phyloP scores from a whole-genome alignment of 2,113 vertebrate species.

The Caranx ignobilis region DNA sequence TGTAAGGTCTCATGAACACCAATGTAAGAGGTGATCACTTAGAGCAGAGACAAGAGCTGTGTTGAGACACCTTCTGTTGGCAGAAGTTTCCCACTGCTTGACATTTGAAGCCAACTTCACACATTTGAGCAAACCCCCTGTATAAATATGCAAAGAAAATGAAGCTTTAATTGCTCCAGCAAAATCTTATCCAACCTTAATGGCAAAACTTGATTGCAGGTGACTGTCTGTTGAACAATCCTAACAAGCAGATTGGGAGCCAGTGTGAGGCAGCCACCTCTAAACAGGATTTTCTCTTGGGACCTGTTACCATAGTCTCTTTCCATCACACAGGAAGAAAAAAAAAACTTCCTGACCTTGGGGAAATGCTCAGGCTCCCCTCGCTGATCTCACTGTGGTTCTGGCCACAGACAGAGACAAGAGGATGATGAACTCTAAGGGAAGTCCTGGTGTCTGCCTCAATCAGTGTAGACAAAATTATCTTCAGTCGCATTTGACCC shows the following conservation, averaged over 20 bases:
- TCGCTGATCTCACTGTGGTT: slow-evolving; percentile 54
- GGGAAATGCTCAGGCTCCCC: slow-evolving; percentile 59
- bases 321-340: slow-evolving; percentile 78
- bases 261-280: slow-evolving; percentile 47
- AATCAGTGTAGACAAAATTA: slow-evolving; percentile 20
- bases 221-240: slow-evolving; percentile 17
- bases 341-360: slow-evolving; percentile 50
- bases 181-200: slow-evolving; percentile 6
- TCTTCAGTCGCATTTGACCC: neutral
- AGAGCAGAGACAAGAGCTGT: slow-evolving; percentile 10
- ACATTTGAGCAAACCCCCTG: neutral
- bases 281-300: slow-evolving; percentile 60
- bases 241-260: slow-evolving; percentile 26
- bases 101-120: neutral
- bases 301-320: slow-evolving; percentile 81
- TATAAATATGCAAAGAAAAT: neutral
- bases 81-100: neutral
- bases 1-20: slow-evolving; percentile 25
- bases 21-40: slow-evolving; percentile 39
- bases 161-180: neutral
- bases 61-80: neutral
- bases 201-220: slow-evolving; percentile 9
- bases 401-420: slow-evolving; percentile 12
- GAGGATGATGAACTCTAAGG: slow-evolving; percentile 56
- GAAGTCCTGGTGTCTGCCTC: slow-evolving; percentile 55